Base-by-base conservation (phyloP, 2,888 invertebrate species). In the Eristalis pertinax region DNA sequence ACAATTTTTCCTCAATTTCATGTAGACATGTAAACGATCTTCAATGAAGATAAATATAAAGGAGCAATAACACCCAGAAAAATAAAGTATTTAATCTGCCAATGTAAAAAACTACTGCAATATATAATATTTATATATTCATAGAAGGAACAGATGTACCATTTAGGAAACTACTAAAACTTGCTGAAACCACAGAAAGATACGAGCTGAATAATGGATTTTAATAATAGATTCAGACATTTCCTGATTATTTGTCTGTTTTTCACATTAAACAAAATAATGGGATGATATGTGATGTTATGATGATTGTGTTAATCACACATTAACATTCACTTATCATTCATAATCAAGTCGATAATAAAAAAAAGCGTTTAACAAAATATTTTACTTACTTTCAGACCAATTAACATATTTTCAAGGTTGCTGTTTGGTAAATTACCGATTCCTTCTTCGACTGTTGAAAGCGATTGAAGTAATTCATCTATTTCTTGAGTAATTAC, bases 361-460 rank as follows among this genome's bases (percentile, higher is more conserved):
- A 32, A 58, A 56, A 3, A 22, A 62, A 15, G 22, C 19, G 0
- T 5, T 19, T 22, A 58, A 29, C 1, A 32, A 41, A 58, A n/a
- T 8, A 32, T 13, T 41, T 79, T 60, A 94, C 95, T 96, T 94
- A 97, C 97, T 95, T 94, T 94, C 62, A 97, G 94, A 89, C 96
- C 95, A 70, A 94, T 93, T 89, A 96, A 94, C 96, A 97, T 96
- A 75, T 95, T 94, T 89, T 95, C 95, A 90, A 96, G 95, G 92
- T 95, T 96, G 91, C 95, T 95, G 89, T 94, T 94, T 22, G 97
- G 96, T 89, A 97, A 94, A 91, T 95, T 94, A 79, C 94, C 94
- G 90, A 96, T 95, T 89, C 94, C 94, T 88, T 94, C 94, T 94
- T 97, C 96, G 88, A 96, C 95, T 89, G 94, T 94, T 90, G 94